These are phyloP conservation scores for Formica aserva DNA, from an alignment of 2,888 invertebrate species.

Conservation along the genomic window DNA sequence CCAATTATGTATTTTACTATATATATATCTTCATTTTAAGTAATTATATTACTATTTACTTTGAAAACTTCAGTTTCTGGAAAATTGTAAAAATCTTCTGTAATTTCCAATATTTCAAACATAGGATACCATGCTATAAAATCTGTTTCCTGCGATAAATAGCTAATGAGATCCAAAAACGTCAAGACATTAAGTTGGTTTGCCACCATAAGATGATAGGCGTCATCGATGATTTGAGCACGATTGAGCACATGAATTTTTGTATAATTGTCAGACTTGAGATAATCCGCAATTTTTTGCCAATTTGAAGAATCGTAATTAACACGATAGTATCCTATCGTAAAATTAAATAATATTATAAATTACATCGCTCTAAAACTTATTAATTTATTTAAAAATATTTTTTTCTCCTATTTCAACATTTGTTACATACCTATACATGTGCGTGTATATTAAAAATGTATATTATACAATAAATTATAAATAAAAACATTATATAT, in stretches of 20 bases:
- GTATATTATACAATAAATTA: background rate
- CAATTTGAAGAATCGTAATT: conserved; percentile 91
- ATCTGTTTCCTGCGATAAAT: conserved; percentile 88
- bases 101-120: conserved; percentile 83
- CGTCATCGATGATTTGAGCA: conserved; percentile 92
- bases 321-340: conserved; percentile 77
- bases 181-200: background rate
- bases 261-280: conserved; percentile 85
- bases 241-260: conserved; percentile 89
- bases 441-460: background rate
- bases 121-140: conserved; percentile 90
- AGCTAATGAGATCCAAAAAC: conserved; percentile 86
- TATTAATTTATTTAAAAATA: background rate
- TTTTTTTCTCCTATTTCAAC: background rate
- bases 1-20: too few species aligned
- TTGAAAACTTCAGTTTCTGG: conserved; percentile 24
- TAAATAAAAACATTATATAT: background rate
- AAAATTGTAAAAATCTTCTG: background rate
- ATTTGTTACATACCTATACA: background rate
- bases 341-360: background rate
- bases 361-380: background rate
- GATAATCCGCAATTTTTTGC: conserved; percentile 87
- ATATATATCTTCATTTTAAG: background rate
- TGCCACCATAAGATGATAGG: conserved; percentile 86
- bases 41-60: conserved; percentile 38